phyloP scores from a whole-genome alignment of 2,888 invertebrate genomes.

The Meganola albula region DNA sequence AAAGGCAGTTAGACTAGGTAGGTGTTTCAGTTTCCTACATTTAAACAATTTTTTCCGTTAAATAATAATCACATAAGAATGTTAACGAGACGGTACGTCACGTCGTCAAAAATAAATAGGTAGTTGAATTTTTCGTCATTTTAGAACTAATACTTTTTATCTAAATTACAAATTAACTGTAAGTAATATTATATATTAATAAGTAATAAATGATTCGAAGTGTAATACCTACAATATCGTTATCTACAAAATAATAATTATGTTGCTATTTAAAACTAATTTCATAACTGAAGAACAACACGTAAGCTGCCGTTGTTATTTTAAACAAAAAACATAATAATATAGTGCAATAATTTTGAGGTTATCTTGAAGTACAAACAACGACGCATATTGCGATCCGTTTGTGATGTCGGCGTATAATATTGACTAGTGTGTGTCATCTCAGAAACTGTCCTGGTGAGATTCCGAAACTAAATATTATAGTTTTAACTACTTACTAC shows the following conservation, averaged over 20 bases:
- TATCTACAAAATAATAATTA: conserved; percentile 32
- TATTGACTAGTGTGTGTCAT: conserved; percentile 68
- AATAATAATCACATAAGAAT: too few species aligned
- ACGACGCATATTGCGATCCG: conserved; percentile 16
- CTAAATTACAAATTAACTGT: too few species aligned
- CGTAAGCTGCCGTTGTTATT: conserved; percentile 47
- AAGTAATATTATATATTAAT: too few species aligned
- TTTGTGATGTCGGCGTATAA: conserved; percentile 65
- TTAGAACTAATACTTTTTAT: too few species aligned
- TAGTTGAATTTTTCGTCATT: too few species aligned
- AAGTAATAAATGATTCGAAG: conserved; percentile 46
- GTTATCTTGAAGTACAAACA: conserved; percentile 4
- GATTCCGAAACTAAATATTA: conserved; percentile 46
- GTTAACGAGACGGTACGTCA: too few species aligned
- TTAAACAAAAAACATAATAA: conserved; percentile 1
- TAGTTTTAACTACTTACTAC: conserved; percentile 29
- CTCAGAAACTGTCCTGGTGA: conserved; percentile 50
- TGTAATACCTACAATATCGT: conserved; percentile 42
- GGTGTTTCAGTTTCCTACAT: too few species aligned
- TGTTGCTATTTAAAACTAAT: conserved; percentile 26
- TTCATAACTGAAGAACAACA: conserved; percentile 38
- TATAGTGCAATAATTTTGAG: conserved; percentile 10
- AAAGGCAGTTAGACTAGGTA: too few species aligned
- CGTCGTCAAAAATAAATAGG: too few species aligned
- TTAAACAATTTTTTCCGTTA: too few species aligned